Evolutionary conservation across 1,140 invertebrate genomes (phyloP).

Genomic region (Papilio machaon): DNA sequence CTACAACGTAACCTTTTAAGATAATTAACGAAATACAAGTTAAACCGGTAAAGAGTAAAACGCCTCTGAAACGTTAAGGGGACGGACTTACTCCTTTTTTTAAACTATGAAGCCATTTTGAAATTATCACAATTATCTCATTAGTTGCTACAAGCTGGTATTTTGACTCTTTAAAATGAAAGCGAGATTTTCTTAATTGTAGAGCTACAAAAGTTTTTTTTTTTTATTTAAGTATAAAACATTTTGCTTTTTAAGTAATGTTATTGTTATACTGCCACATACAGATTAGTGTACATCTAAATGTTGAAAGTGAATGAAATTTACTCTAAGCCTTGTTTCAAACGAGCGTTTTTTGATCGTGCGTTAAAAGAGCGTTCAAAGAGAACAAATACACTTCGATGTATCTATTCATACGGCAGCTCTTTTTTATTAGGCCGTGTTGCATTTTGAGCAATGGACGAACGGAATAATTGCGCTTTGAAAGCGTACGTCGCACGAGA

Average conservation of each 20-base stretch:
- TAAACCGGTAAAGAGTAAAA: constrained; percentile 36
- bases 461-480: too few relatives aligned
- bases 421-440: too few relatives aligned
- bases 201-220: background rate
- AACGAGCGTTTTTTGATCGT: too few relatives aligned
- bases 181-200: constrained; percentile 11
- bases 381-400: too few relatives aligned
- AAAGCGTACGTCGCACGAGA: too few relatives aligned
- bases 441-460: too few relatives aligned
- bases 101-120: constrained; percentile 36
- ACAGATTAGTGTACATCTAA: too few relatives aligned
- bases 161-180: background rate
- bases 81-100: constrained; percentile 24
- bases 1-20: constrained; percentile 35
- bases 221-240: background rate
- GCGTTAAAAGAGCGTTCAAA: too few relatives aligned
- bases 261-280: background rate
- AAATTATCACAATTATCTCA: constrained; percentile 37
- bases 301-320: too few relatives aligned
- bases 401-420: too few relatives aligned
- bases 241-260: background rate
- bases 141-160: constrained; percentile 32
- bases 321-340: too few relatives aligned
- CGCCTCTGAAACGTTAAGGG: constrained; percentile 31
- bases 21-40: constrained; percentile 36